Conservation (phyloP, 2,797 vertebrate genomes). For the Gymnothorax reevesii region DNA sequence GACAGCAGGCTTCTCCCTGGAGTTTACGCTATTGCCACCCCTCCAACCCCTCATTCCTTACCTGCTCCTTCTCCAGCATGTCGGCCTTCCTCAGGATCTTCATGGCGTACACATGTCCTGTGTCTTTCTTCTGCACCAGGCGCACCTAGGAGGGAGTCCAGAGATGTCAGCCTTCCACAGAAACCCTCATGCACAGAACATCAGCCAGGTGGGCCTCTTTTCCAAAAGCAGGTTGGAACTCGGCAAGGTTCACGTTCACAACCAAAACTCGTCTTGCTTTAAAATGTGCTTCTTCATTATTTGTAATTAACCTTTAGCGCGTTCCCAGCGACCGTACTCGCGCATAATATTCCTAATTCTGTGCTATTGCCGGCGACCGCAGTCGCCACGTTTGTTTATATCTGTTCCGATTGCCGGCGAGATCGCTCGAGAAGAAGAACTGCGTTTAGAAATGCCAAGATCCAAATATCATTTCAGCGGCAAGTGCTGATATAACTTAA, state of each 20-base stretch:
- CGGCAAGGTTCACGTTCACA: not conserved
- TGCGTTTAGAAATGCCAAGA: too few species aligned
- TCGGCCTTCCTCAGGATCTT: slow-evolving; percentile 97
- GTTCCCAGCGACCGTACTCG: too few species aligned
- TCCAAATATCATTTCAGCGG: too few species aligned
- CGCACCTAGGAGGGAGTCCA: slow-evolving; percentile 79
- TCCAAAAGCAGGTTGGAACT: not conserved
- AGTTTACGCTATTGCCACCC: not conserved
- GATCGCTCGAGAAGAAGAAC: too few species aligned
- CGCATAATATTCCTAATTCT: too few species aligned
- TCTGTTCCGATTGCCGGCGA: too few species aligned
- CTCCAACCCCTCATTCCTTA: slow-evolving; percentile 50
- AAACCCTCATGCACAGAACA: not conserved
- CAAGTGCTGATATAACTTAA: too few species aligned
- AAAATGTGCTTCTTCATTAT: not conserved
- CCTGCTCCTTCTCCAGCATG: slow-evolving; percentile 99
- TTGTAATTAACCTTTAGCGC: too few species aligned
- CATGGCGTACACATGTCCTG: slow-evolving; percentile 97
- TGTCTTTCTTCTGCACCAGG: slow-evolving; percentile 98
- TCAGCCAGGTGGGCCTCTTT: not conserved
- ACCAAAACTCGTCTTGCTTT: not conserved
- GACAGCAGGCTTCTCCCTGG: not conserved
- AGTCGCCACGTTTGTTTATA: too few species aligned
- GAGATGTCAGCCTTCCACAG: not conserved
- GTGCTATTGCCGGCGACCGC: too few species aligned